phyloP scores from a whole-genome alignment of 2,797 vertebrate species.

The Paratrypauchen microcephalus region DNA sequence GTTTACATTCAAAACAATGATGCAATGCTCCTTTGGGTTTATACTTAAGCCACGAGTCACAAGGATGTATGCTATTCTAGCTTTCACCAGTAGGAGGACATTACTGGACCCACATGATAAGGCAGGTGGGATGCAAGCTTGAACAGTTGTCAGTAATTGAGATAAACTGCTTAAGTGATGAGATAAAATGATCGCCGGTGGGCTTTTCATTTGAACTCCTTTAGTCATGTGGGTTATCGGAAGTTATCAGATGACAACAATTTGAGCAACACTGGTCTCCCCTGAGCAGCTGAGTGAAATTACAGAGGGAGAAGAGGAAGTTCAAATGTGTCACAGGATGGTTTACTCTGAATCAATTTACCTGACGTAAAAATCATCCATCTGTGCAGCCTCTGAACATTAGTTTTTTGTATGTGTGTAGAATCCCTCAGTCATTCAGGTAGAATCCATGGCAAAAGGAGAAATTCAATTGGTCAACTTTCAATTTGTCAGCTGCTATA shows the following conservation, averaged over 20 bases:
- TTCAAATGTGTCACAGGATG: constrained; percentile 6
- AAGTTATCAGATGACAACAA: constrained; percentile 34
- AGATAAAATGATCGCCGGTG: constrained; percentile 27
- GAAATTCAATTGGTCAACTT: too few relatives aligned
- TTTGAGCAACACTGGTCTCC: constrained; percentile 24
- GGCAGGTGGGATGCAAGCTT: constrained; percentile 45
- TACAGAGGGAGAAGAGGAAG: constrained; percentile 28
- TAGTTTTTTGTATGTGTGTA: too few relatives aligned
- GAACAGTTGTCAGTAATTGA: constrained; percentile 37
- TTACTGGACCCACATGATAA: constrained; percentile 22
- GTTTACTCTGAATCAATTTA: constrained; percentile 31
- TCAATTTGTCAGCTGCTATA: constrained; percentile 11
- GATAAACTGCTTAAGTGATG: constrained; percentile 50
- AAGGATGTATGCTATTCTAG: background rate
- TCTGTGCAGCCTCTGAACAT: constrained; percentile 6
- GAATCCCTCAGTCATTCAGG: too few relatives aligned
- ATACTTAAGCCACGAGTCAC: background rate
- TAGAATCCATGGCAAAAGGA: too few relatives aligned
- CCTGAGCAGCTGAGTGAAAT: constrained; percentile 48
- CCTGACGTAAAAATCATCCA: background rate
- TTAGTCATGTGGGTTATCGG: constrained; percentile 9
- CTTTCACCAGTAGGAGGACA: background rate
- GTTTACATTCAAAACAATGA: constrained; percentile 9
- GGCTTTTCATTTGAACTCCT: constrained; percentile 8
- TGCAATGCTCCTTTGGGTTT: background rate